Base-by-base conservation (phyloP, 2,113 vertebrate species). In the Nycticryphes semicollaris region DNA sequence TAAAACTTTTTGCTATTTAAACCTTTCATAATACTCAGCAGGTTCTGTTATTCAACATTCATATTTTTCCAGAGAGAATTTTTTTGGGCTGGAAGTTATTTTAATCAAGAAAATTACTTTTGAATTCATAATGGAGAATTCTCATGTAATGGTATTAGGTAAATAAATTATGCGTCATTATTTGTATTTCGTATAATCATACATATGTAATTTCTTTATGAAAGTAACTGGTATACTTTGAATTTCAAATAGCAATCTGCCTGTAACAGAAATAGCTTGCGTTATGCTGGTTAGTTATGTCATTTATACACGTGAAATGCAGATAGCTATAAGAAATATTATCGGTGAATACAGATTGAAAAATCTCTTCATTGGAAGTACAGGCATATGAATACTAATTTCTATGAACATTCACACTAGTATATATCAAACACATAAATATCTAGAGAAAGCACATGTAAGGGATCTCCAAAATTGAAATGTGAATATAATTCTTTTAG, bases 171-270 rank as follows among this genome's bases (percentile, higher is more conserved):
- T 68, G 11, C 23, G 15, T 83, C 50, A 86, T 90, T 86, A 74
- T 90, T 95, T 92, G 28, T 83, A 91, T 85, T 97, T 90, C 57
- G 45, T 78, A 62, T 74, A 85, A 87, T 62, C 50, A 77, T 92
- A 94, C 39, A 80, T 84, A 89, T 70, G 19, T 70, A 93, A 93
- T 80, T 94, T 75, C 45, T 66, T 86, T 75, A 74, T 84, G 56
- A 91, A 94, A 82, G 33, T 53, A 91, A 83, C 50, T 25, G 19
- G 8, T 47, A 48, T 59, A 66, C 21, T 87, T 83, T 90, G 72
- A 86, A 94, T 84, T 96, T 92, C 51, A 96, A 94, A 93, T 30
- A 93, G 13, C 22, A 84, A 5, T 80, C 56, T 84, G 54, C 80
- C 48, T 86, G 13, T 77, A 84, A 74, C 35, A 80, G 48, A 62